Evolutionary conservation across 2,797 vertebrate genomes (phyloP).

Genomic region (Emys orbicularis): DNA sequence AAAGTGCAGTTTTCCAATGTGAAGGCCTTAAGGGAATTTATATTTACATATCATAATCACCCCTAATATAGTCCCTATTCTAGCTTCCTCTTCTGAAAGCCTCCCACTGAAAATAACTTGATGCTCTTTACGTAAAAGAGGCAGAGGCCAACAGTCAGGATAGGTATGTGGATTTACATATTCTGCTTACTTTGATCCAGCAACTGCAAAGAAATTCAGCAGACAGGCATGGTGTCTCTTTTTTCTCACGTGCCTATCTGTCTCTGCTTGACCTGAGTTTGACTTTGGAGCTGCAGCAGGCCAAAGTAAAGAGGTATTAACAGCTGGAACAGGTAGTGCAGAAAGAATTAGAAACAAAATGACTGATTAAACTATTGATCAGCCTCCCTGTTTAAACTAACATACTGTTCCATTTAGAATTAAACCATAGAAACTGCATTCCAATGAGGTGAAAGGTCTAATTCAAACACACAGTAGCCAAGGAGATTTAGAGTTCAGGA

Average conservation of each 20-base stretch:
- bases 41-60: not conserved
- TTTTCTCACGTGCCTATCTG: not conserved
- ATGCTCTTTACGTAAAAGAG: not conserved
- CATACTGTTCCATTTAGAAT: not conserved
- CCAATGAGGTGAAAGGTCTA: conserved; percentile 22
- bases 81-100: not conserved
- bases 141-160: not conserved
- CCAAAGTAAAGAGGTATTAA: conserved; percentile 8
- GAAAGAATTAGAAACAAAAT: conserved; percentile 54
- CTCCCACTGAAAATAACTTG: not conserved
- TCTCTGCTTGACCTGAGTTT: conserved; percentile 19
- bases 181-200: not conserved
- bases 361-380: conserved; percentile 68
- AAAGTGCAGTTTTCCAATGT: not conserved
- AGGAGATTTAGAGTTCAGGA: not conserved
- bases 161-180: not conserved
- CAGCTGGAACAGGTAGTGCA: conserved; percentile 1
- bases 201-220: not conserved
- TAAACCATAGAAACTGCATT: not conserved
- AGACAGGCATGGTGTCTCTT: not conserved
- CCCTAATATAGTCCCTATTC: not conserved
- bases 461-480: not conserved
- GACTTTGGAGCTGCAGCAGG: not conserved
- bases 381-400: conserved; percentile 27
- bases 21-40: not conserved